These are phyloP conservation scores for Stenurella melanura DNA, from an alignment of 2,888 invertebrate species.

Conservation along the genomic window DNA sequence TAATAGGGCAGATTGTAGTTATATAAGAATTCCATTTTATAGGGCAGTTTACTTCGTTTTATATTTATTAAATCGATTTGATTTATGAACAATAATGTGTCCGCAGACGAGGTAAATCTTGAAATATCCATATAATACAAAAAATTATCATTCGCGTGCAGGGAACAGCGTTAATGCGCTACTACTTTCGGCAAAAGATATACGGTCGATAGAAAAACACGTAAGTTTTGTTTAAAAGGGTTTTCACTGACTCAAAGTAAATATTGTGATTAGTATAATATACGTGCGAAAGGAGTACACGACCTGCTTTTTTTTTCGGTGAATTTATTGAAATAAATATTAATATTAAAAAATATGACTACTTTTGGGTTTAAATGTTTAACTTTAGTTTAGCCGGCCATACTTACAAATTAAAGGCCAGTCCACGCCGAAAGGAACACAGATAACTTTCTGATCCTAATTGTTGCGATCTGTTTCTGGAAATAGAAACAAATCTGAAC, in stretches of 20 bases:
- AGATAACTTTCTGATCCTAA: no score
- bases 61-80: constrained; percentile 27
- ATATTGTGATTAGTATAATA: no score
- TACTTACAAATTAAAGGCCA: no score
- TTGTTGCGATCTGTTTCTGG: no score
- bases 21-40: constrained; percentile 5
- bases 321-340: no score
- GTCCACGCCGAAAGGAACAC: no score
- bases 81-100: constrained; percentile 21
- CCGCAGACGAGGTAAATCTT: not conserved
- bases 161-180: constrained; percentile 6
- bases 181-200: not conserved
- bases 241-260: not conserved
- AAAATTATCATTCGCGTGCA: constrained; percentile 32
- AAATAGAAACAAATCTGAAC: no score
- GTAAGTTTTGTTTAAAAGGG: not conserved
- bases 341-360: no score
- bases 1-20: constrained; percentile 9
- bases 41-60: constrained; percentile 4
- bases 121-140: not conserved
- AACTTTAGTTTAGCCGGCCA: no score
- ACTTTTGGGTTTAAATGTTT: no score
- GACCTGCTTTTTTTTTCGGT: no score
- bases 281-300: no score
- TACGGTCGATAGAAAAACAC: not conserved